Evolutionary conservation across 1,140 invertebrate species (phyloP).

Genomic region (Neocloeon triangulifer): DNA sequence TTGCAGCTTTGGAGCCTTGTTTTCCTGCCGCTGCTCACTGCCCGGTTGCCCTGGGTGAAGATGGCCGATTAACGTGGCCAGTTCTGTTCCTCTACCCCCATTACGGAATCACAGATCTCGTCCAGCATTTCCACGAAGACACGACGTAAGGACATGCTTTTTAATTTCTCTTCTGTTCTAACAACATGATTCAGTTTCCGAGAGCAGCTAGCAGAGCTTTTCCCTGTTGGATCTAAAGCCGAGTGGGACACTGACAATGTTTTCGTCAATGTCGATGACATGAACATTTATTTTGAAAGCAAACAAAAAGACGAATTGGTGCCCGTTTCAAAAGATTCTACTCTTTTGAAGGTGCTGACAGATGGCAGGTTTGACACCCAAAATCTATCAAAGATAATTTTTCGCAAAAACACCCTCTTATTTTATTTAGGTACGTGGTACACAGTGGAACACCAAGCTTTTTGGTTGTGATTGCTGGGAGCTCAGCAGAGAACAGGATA

Average conservation of each 20-base stretch:
- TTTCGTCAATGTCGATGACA: conserved; percentile 35
- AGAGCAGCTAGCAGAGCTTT: conserved; percentile 48
- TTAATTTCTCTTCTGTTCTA: conserved; percentile 10
- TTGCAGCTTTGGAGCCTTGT: conserved; percentile 31
- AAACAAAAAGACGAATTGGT: no score
- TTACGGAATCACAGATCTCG: conserved; percentile 41
- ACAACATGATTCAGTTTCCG: conserved; percentile 30
- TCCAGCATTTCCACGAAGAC: conserved; percentile 48
- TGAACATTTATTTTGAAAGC: conserved; percentile 71
- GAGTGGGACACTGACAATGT: conserved; percentile 49
- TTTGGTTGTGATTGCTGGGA: conserved; percentile 21
- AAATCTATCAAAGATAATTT: conserved; percentile 24
- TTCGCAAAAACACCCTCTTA: conserved; percentile 22
- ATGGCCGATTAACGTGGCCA: conserved; percentile 48
- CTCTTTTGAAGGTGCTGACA: conserved; percentile 37
- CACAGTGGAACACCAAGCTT: conserved; percentile 25
- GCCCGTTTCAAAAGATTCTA: no score
- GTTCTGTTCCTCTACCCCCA: conserved; percentile 68
- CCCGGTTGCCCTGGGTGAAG: conserved; percentile 31
- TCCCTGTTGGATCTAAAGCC: conserved; percentile 37
- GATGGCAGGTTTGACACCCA: conserved; percentile 32
- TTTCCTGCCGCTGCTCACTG: conserved; percentile 31
- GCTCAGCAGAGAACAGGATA: conserved; percentile 20
- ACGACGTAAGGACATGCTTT: conserved; percentile 24
- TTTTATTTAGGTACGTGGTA: conserved; percentile 21